Base-by-base conservation (phyloP, 2,113 vertebrate species). In the Panthera tigris region DNA sequence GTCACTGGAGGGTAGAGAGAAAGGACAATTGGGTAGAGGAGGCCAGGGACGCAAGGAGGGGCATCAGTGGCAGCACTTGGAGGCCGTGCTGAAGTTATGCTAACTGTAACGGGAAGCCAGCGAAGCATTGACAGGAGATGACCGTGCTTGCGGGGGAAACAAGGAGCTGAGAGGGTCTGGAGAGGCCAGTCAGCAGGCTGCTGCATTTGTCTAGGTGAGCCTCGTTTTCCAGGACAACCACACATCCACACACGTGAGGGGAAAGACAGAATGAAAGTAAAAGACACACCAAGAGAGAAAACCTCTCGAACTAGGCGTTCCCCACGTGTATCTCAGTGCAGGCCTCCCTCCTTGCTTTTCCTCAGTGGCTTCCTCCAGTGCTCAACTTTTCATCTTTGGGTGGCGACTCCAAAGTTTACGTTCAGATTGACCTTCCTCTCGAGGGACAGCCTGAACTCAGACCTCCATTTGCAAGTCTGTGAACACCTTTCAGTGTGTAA, bases 161-260 rank as follows among this genome's bases (percentile, higher is more conserved):
- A 33, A 81, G 61, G 45, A 5, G 41, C 48, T 9, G 41, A 41
- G 74, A 78, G 4, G 3, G 29, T 4, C 7, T 21, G 39, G 21
- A 16, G 55, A 63, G 41, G 11, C 5, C 18, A 55, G 19, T 21
- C 1, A 31, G 27, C 16, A 61, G 69, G 9, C 16, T 84, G 12
- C 39, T 81, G 25, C 21, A 4, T 81, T 55, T 19, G 27, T 52
- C 21, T 23, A 45, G 52, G 73, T 25, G 45, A 50, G 25, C 68
- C 21, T 55, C 61, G 8, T 52, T 92, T n/a, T 27, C 65, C 1
- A 69, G n/a, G 21, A 39, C 27, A 48, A 5, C 33, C 66, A 19
- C 7, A 23, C 3, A 29, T 10, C 18, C 5, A 23, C n/a, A 4
- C 11, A 3, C 1, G 19, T 0, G 5, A 84, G 4, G 33, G 48